Base-by-base conservation (phyloP, 2,888 invertebrate species). In the Mongoloraphidia duomilia region DNA sequence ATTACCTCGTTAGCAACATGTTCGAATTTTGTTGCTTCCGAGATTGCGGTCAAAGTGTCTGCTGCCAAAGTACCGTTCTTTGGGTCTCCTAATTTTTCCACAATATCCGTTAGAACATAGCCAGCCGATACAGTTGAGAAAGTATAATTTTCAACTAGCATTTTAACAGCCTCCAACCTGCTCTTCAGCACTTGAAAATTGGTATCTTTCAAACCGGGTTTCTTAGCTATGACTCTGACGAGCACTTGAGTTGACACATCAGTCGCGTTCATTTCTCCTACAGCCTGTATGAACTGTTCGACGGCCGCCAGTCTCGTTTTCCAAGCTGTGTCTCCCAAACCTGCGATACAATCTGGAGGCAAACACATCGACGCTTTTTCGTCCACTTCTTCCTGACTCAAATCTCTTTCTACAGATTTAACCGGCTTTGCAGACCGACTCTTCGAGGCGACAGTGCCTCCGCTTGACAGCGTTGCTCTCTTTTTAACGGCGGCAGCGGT, bases 141-240 rank as follows among this genome's bases (percentile, higher is more conserved):
- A 0, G 79, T 73, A 58, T 80, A 80, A 60, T 81, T 84, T 63
- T 87, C 84, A 0, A 87, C 85, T 26, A 93, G 71, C 55, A 78
- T 75, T 56, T 84, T 84, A 49, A 92, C 75, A 10, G 83, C 76
- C 56, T 93, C 92, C 12, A 94, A 65, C 55, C 86, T 79, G 0
- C 82, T 73, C 63, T 91, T 92, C 45, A 92, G 66, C 11, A 91
- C 92, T 73, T 93, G 92, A 53, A 93, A 89, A 64, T 94, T 93
- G 51, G 85, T 92, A 61, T 94, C 94, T 63, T 89, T 82, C 1
- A 83, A 65, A 0, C 94, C 94, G 0, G 93, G 93, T 62, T 92
- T 93, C 60, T 79, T 85, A 55, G 79, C 80, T 12, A 90, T 61
- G 3, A 78, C 76, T 47, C 84, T 77, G 34, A 87, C 76, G 34